Evolutionary conservation across 2,888 invertebrate genomes (phyloP).

Genomic region (Perithous albicinctus): DNA sequence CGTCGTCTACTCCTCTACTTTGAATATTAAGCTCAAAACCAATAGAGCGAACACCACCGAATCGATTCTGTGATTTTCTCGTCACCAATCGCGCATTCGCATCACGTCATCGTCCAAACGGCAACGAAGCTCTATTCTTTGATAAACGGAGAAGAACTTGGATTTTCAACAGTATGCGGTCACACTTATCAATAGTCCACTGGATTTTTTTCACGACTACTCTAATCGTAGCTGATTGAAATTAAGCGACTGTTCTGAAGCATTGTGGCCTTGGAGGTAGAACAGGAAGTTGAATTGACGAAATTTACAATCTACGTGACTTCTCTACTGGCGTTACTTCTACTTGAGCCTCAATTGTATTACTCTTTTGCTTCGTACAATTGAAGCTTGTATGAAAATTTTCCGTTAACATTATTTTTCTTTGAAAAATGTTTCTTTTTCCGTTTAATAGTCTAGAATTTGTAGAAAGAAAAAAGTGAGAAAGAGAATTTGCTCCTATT

Average conservation of each 20-base stretch:
- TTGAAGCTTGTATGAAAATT: no score
- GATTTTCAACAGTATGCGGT: no score
- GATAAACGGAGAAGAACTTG: not conserved
- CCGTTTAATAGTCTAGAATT: no score
- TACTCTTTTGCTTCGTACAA: not conserved
- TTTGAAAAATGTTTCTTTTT: no score
- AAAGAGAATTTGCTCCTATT: no score
- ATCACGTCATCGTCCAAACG: conserved; percentile 54
- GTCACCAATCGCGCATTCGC: conserved; percentile 41
- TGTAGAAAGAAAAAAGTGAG: no score
- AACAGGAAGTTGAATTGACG: not conserved
- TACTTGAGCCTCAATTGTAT: not conserved
- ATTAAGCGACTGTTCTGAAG: not conserved
- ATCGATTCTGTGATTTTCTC: conserved; percentile 9
- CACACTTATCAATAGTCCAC: no score
- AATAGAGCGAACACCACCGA: not conserved
- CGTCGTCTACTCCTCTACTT: conserved; percentile 18
- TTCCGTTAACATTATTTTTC: no score
- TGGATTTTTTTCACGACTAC: not conserved
- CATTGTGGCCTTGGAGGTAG: not conserved
- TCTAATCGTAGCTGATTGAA: conserved; percentile 37
- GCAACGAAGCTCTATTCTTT: conserved; percentile 5
- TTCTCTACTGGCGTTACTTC: not conserved
- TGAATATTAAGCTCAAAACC: conserved; percentile 1
- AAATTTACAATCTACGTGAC: not conserved